Evolutionary conservation across 2,113 vertebrate species (phyloP), one percentile per base, ranked within the genome.

Genomic region (Setophaga petechia): DNA sequence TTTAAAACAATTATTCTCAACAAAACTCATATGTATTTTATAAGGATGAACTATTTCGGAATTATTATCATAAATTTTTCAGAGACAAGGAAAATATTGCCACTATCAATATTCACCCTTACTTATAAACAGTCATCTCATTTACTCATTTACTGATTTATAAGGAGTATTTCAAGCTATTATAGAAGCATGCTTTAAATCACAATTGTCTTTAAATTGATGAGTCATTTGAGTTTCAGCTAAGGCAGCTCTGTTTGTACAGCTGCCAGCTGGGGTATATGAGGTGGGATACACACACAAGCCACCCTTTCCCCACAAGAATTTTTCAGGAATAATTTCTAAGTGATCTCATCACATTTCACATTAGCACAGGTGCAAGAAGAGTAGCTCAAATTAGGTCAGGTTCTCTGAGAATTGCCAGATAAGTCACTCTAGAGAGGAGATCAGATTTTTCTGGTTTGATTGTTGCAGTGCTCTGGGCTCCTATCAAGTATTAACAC

Each of bases 141-240:
- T 85, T 89, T 85, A 37, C 31, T 55, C 18, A 55, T 31, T 55
- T 52, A 28, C 51, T 54, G 61, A 51, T 63, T 73, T 61, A 41
- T 33, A 72, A 63, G 27, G 49, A 78, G 25, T 23, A 15, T 73
- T 85, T 71, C 63, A 41, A 39, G 31, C 39, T 77, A 80, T 46
- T 77, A 59, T 8, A 88, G 49, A 85, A 76, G 13, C 11, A 39
- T 31, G 11, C 30, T 94, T 97, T 85, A 90, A 66, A 90, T 91
- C 3, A 2, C 33, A 63, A 74, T 80, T 85, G 63, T 54, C 71
- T 91, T 83, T 74, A 67, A 92, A 88, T 61, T 52, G 49, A 72
- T 88, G 90, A 90, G 55, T 94, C 92, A 88, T 61, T 92, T 84
- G 65, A 47, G 39, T 71, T 94, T 51, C 85, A 90, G 76, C 63